Percentiles rank a stretch among this genome's conserved stretches.
Conservation (phyloP, 2,888 invertebrate species). For the Scaptomyza polygonia region DNA sequence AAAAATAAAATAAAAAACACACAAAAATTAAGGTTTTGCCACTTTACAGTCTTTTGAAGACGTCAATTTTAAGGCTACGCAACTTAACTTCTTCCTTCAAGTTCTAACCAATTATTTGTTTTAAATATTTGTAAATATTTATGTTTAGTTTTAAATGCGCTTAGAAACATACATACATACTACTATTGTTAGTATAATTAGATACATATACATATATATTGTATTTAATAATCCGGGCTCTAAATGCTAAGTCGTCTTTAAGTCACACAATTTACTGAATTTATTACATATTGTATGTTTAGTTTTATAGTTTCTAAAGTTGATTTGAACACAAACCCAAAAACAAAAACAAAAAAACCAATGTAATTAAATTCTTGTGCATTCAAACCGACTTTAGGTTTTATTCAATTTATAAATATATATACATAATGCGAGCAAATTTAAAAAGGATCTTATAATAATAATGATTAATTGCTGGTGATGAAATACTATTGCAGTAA, state of each 20-base stretch:
- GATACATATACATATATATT: constrained; percentile 3
- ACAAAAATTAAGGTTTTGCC: constrained; percentile 65
- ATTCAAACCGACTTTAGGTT: constrained; percentile 61
- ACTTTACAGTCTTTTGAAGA: constrained; percentile 80
- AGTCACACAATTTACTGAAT: constrained; percentile 68
- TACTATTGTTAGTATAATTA: constrained; percentile 47
- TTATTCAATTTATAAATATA: constrained; percentile 21
- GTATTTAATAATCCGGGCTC: constrained; percentile 47
- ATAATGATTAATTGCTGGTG: constrained; percentile 32
- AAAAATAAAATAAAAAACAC: constrained; percentile 12
- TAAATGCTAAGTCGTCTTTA: constrained; percentile 61
- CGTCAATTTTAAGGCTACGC: constrained; percentile 58
- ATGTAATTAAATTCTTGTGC: constrained; percentile 56
- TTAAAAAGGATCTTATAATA: constrained; percentile 23
- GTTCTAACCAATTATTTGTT: constrained; percentile 27
- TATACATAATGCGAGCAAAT: constrained; percentile 13
- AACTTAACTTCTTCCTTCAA: constrained; percentile 33
- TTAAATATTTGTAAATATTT: constrained; percentile 67
- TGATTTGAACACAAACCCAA: constrained; percentile 20
- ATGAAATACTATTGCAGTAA: constrained; percentile 62
- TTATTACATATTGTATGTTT: constrained; percentile 74
- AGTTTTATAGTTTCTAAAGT: constrained; percentile 58
- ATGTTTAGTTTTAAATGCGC: constrained; percentile 57
- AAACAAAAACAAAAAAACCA: constrained; percentile 35
- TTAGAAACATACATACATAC: constrained; percentile 37